Evolutionary conservation across 2,888 invertebrate genomes (phyloP).

Genomic region (Drosophila colorata): DNA sequence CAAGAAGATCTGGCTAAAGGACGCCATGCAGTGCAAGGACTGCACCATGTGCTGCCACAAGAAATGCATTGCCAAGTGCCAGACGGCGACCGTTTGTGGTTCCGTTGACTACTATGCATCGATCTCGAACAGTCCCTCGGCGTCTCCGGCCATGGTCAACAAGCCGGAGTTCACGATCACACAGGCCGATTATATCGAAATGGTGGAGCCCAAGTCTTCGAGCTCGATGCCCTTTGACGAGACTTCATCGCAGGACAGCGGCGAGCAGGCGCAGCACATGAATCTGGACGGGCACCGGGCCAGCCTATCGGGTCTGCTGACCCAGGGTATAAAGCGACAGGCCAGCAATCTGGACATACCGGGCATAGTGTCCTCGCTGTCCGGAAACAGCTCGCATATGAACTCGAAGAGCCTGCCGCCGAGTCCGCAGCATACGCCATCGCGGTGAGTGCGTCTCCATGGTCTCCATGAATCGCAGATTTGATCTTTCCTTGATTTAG

Average conservation of each 20-base stretch:
- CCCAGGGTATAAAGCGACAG: conserved; percentile 88
- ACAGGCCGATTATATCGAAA: conserved; percentile 78
- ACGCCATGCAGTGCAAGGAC: conserved; percentile 95
- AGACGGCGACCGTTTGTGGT: conserved; percentile 89
- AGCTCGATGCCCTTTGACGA: conserved; percentile 32
- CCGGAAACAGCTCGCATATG: conserved; percentile 62
- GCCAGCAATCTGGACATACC: conserved; percentile 89
- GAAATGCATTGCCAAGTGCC: conserved; percentile 96
- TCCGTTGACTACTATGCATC: conserved; percentile 83
- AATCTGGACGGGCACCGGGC: conserved; percentile 80
- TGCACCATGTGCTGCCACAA: conserved; percentile 98
- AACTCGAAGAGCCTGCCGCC: conserved; percentile 90
- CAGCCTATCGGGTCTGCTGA: conserved; percentile 85
- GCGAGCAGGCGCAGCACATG: conserved; percentile 32
- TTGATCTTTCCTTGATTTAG: conserved; percentile 71
- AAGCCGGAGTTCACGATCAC: conserved; percentile 86
- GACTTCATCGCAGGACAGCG: not conserved
- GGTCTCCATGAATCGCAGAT: not conserved
- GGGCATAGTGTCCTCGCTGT: conserved; percentile 86
- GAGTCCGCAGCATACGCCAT: conserved; percentile 91
- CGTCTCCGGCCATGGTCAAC: conserved; percentile 21
- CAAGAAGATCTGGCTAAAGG: conserved; percentile 99
- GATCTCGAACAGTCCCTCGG: conserved; percentile 25
- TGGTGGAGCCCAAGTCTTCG: conserved; percentile 49
- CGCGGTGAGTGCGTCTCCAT: conserved; percentile 84